Evolutionary conservation across 2,888 invertebrate genomes (phyloP), one percentile per base, ranked within the genome.

Genomic region (Magallana nippona): DNA sequence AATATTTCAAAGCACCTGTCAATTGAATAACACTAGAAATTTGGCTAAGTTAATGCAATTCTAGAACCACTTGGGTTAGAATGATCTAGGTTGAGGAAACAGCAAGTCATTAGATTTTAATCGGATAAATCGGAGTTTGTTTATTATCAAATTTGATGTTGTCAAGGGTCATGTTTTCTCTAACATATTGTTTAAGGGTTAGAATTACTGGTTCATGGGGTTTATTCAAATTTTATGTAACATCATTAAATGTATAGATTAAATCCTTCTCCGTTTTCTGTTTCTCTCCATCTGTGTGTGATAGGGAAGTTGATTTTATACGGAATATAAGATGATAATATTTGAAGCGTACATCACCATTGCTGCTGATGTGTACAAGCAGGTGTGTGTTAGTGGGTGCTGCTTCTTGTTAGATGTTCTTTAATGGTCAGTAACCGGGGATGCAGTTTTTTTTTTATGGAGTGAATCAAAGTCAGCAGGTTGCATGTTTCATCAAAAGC

Each of bases 401-500:
- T 22, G 22, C 13, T 13, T 32, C 71, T 71, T 71, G 71, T 71
- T 71, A 32, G 71, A 27, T 71, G 27, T 71, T 27, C 71, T 71
- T 71, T 71, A 71, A 71, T 71, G 71, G 71, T 71, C 71, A 71
- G 71, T 11, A 71, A 22, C 27, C 15, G 15, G 71, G 32, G 19
- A 27, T 71, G 71, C 27, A 71, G 71, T 27, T 11, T 22, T 71
- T 27, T n/a, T 71, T 71, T 71, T 22, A 71, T 11, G 15, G 71
- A 13, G 27, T 71, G 11, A 27, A 71, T 32, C 32, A 32, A 71
- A 71, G 32, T 71, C 71, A 71, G 71, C 71, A 15, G 71, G 71
- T 27, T 71, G 71, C 71, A 27, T 71, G 71, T 71, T 71, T 71
- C 71, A 71, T 71, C 27, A 71, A 71, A 71, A 71, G 71, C 71